These are phyloP conservation scores for Drosophila parthenogenetica DNA, from an alignment of 2,888 invertebrate genomes.

Conservation along the genomic window DNA sequence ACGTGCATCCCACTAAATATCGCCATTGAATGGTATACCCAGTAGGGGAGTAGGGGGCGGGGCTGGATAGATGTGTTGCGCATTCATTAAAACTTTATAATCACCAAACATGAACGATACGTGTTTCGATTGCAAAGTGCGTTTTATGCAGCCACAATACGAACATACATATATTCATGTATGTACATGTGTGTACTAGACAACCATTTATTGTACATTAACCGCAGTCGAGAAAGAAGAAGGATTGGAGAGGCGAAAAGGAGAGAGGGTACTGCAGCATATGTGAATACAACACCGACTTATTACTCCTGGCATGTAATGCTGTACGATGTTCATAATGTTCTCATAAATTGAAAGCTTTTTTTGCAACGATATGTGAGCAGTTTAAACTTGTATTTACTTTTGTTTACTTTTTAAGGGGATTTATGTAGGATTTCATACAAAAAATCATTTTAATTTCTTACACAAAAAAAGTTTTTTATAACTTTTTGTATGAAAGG, in stretches of 20 bases:
- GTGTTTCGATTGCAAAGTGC: slow-evolving; percentile 66
- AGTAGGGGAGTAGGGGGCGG: slow-evolving; percentile 4
- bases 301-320: slow-evolving; percentile 6
- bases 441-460: too few relatives aligned
- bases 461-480: too few relatives aligned
- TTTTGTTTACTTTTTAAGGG: not conserved
- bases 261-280: slow-evolving; percentile 30
- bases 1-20: slow-evolving; percentile 52
- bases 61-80: slow-evolving; percentile 55
- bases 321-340: slow-evolving; percentile 6
- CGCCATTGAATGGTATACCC: slow-evolving; percentile 16
- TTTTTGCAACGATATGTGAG: not conserved
- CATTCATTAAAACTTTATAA: slow-evolving; percentile 82
- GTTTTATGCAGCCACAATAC: slow-evolving; percentile 24
- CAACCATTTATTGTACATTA: slow-evolving; percentile 47
- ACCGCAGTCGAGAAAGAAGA: slow-evolving; percentile 23
- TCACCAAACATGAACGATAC: slow-evolving; percentile 72
- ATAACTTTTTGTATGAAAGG: too few relatives aligned
- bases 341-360: slow-evolving; percentile 9
- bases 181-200: slow-evolving; percentile 8
- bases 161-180: not conserved
- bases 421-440: too few relatives aligned
- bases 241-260: not conserved
- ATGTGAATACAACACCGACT: slow-evolving; percentile 29
- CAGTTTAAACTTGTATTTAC: not conserved